These are phyloP conservation scores for Eugnorisma glareosa DNA, from an alignment of 2,888 invertebrate genomes.

Conservation along the genomic window DNA sequence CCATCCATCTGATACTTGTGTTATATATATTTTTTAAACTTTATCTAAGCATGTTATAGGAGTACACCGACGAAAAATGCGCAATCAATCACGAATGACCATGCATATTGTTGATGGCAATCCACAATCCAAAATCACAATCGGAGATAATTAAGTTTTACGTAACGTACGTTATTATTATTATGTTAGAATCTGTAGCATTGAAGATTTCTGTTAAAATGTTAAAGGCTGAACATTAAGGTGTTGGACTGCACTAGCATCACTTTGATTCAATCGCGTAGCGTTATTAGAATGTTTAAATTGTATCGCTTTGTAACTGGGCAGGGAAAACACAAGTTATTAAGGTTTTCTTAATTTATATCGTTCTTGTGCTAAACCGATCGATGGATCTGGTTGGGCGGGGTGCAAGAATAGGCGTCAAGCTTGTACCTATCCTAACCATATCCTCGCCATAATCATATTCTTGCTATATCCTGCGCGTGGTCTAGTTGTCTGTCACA, in stretches of 20 bases:
- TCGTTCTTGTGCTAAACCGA: background rate
- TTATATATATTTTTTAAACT: conserved; percentile 37
- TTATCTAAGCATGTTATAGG: background rate
- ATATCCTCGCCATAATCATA: too few relatives aligned
- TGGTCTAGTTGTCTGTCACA: background rate
- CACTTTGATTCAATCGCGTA: conserved; percentile 26
- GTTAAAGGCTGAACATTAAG: conserved; percentile 39
- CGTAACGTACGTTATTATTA: conserved; percentile 43
- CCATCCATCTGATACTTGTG: conserved; percentile 33
- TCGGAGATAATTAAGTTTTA: conserved; percentile 48
- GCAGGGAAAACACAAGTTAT: background rate
- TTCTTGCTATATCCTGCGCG: too few relatives aligned
- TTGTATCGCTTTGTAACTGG: background rate
- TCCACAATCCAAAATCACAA: conserved; percentile 56
- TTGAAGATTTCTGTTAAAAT: conserved; percentile 52
- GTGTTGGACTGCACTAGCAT: conserved; percentile 3
- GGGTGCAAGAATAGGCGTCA: background rate
- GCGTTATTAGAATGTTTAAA: background rate
- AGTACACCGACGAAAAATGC: conserved; percentile 30
- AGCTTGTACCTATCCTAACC: too few relatives aligned
- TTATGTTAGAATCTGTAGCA: conserved; percentile 49
- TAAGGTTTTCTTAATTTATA: background rate
- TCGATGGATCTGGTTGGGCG: background rate
- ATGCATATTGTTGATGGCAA: conserved; percentile 50
- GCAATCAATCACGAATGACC: conserved; percentile 56